These are phyloP conservation scores for Rhyacophila evoluta DNA, from an alignment of 2,888 invertebrate species.

Conservation along the genomic window DNA sequence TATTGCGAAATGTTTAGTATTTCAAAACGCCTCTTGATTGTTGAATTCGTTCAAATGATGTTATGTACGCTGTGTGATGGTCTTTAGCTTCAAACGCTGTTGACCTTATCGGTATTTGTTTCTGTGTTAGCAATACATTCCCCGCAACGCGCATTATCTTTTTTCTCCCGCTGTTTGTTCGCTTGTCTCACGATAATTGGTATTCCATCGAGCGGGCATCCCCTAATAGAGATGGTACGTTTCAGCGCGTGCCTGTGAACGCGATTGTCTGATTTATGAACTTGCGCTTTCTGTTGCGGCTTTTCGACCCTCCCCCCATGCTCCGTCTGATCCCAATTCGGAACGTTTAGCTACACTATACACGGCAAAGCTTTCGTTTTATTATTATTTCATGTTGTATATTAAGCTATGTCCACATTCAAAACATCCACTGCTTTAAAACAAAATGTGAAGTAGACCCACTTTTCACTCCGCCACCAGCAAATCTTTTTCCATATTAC, in stretches of 20 bases:
- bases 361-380: neutral
- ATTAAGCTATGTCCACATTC: too few relatives aligned
- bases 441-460: too few relatives aligned
- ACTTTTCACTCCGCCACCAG: too few relatives aligned
- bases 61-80: neutral
- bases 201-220: conserved; percentile 44
- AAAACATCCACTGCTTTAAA: too few relatives aligned
- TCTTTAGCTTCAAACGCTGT: neutral
- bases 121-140: neutral
- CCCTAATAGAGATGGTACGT: conserved; percentile 49
- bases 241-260: conserved; percentile 31
- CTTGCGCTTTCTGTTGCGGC: neutral
- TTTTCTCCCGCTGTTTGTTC: conserved; percentile 25
- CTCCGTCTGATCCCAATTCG: neutral
- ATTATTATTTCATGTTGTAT: too few relatives aligned
- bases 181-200: conserved; percentile 46
- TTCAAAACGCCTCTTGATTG: too few relatives aligned
- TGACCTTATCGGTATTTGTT: neutral
- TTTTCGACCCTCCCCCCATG: neutral
- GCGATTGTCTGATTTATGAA: conserved; percentile 49
- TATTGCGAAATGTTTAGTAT: too few relatives aligned
- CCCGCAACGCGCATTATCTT: neutral
- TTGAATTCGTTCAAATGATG: too few relatives aligned
- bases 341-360: neutral
- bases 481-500: too few relatives aligned